Conservation (phyloP, 1,140 invertebrate species). For the Dendrolimus kikuchii region DNA sequence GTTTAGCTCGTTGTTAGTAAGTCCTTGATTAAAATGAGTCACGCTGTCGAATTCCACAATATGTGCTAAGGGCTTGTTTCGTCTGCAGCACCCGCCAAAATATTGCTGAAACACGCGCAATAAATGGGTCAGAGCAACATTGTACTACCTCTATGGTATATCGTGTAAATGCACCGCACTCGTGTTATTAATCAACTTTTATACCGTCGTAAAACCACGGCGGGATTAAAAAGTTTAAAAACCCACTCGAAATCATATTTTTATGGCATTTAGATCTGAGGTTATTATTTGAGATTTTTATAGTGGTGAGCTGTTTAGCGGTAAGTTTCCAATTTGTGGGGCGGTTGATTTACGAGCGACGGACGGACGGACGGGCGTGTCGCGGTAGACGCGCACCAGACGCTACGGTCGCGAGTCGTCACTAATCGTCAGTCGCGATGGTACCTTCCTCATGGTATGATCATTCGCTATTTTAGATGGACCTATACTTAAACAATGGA, state of each 20-base stretch:
- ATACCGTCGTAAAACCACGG: slow-evolving; percentile 55
- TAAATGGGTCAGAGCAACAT: slow-evolving; percentile 60
- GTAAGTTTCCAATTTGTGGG: slow-evolving; percentile 52
- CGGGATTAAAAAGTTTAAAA: slow-evolving; percentile 41
- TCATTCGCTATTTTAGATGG: no score
- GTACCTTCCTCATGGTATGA: neutral
- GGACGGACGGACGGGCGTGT: slow-evolving; percentile 12
- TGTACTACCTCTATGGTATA: slow-evolving; percentile 34
- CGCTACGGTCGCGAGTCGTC: slow-evolving; percentile 12
- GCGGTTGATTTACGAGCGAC: slow-evolving; percentile 40
- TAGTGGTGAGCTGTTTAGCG: slow-evolving; percentile 37
- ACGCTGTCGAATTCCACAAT: slow-evolving; percentile 3
- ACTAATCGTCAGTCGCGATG: neutral
- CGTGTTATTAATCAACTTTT: slow-evolving; percentile 65
- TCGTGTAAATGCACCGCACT: slow-evolving; percentile 30
- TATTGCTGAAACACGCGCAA: slow-evolving; percentile 27
- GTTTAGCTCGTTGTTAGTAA: neutral
- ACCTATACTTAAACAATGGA: no score
- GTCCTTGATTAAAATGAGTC: slow-evolving; percentile 27
- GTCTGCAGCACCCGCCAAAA: slow-evolving; percentile 56
- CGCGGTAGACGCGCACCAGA: slow-evolving; percentile 46
- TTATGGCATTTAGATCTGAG: slow-evolving; percentile 63
- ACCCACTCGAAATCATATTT: slow-evolving; percentile 56
- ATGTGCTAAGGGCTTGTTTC: slow-evolving; percentile 36
- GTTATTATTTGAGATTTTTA: slow-evolving; percentile 51